phyloP scores from a whole-genome alignment of 2,888 invertebrate genomes.

The Crioceris asparagi region DNA sequence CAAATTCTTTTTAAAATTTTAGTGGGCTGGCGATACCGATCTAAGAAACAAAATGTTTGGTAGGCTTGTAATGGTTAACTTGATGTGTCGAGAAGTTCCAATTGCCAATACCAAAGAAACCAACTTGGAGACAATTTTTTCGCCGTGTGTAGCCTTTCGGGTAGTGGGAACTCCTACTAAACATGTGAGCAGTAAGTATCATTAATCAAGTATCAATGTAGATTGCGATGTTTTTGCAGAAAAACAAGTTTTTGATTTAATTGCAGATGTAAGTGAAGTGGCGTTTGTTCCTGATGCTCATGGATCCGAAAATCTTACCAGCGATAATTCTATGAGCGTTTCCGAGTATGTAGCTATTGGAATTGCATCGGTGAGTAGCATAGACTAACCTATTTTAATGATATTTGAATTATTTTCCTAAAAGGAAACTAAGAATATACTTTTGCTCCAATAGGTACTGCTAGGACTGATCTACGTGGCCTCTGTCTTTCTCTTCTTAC shows the following conservation, averaged over 20 bases:
- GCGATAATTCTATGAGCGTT: constrained; percentile 49
- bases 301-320: constrained; percentile 42
- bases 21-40: constrained; percentile 80
- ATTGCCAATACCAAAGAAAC: constrained; percentile 27
- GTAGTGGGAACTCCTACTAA: constrained; percentile 71
- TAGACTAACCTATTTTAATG: neutral
- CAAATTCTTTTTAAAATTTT: constrained; percentile 25
- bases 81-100: constrained; percentile 66
- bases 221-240: neutral
- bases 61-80: constrained; percentile 65
- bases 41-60: constrained; percentile 69
- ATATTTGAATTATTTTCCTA: neutral
- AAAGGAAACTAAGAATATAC: neutral
- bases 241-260: neutral
- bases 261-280: constrained; percentile 69
- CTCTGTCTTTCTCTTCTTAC: constrained; percentile 72
- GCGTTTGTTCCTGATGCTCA: constrained; percentile 56
- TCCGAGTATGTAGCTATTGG: constrained; percentile 78
- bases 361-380: constrained; percentile 49
- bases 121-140: constrained; percentile 53
- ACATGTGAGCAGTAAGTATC: constrained; percentile 34
- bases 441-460: constrained; percentile 42
- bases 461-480: constrained; percentile 80
- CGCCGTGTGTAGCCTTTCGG: constrained; percentile 77
- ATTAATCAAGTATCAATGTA: neutral